Conservation (phyloP, 2,888 invertebrate species). For the Nomada ferruginata region DNA sequence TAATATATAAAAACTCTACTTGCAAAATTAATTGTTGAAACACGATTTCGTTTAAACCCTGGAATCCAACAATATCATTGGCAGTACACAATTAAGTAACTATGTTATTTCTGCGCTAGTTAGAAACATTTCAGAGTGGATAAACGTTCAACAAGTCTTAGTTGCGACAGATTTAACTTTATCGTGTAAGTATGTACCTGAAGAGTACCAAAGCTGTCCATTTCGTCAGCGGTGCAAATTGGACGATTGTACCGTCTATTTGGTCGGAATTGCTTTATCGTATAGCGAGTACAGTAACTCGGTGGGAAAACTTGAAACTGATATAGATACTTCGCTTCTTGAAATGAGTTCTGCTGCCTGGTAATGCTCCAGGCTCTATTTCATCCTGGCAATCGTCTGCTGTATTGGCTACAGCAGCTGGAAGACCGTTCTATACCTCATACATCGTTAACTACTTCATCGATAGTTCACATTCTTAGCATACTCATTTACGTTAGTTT, state of each 20-base stretch:
- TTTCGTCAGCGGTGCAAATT: conserved; percentile 2
- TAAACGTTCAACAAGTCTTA: background rate
- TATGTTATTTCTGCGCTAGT: no score
- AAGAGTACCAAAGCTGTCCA: background rate
- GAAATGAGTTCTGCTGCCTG: conserved; percentile 57
- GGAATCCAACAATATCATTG: no score
- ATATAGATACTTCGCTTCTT: conserved; percentile 60
- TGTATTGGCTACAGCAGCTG: conserved; percentile 25
- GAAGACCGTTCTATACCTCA: conserved; percentile 15
- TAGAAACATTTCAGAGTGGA: no score
- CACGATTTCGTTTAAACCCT: no score
- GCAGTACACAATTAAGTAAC: no score
- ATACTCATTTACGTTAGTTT: background rate
- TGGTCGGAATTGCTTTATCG: conserved; percentile 11
- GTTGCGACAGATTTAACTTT: background rate
- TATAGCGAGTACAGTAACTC: conserved; percentile 13
- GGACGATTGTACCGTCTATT: conserved; percentile 9
- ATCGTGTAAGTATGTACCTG: background rate
- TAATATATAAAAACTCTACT: no score
- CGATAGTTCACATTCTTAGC: conserved; percentile 3
- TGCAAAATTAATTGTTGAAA: no score
- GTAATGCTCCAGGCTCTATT: conserved; percentile 59
- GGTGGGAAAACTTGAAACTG: conserved; percentile 28
- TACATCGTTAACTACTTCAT: background rate
- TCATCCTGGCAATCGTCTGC: conserved; percentile 59